A percentile compares a stretch with the other conserved stretches of the same genome.
Evolutionary conservation across 2,113 vertebrate species (phyloP).

Genomic region (Rhinolophus sinicus): DNA sequence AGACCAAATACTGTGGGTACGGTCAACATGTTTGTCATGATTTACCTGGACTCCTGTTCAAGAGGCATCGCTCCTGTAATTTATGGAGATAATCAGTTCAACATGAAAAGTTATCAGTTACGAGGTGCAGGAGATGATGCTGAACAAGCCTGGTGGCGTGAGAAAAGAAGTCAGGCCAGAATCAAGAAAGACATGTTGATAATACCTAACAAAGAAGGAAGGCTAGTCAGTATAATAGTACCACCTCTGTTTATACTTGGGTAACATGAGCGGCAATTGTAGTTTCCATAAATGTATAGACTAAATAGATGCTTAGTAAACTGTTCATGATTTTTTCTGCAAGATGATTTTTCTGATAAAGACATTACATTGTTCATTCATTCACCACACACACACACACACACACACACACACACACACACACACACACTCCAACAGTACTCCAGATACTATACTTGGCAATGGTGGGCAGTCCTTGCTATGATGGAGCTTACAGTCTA

Average conservation of each 20-base stretch:
- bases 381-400: not conserved
- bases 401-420: not conserved
- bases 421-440: not conserved
- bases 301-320: not conserved
- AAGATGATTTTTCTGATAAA: not conserved
- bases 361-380: not conserved
- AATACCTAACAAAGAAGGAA: not conserved
- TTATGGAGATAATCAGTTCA: not conserved
- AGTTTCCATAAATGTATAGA: not conserved
- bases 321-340: not conserved
- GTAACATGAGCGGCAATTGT: not conserved
- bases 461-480: not conserved
- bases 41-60: not conserved
- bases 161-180: not conserved
- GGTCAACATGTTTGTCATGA: not conserved
- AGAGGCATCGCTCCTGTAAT: not conserved
- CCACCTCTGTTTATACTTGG: not conserved
- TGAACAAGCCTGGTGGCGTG: not conserved
- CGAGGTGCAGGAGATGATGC: not conserved
- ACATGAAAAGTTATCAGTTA: not conserved
- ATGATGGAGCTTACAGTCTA: not conserved
- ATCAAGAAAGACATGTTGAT: not conserved
- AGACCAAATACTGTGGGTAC: not conserved
- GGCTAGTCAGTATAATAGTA: not conserved
- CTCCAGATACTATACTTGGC: not conserved